Evolutionary conservation across 92 coral and sea anemone species (phyloP).

Genomic region (Heliopora coerulea): DNA sequence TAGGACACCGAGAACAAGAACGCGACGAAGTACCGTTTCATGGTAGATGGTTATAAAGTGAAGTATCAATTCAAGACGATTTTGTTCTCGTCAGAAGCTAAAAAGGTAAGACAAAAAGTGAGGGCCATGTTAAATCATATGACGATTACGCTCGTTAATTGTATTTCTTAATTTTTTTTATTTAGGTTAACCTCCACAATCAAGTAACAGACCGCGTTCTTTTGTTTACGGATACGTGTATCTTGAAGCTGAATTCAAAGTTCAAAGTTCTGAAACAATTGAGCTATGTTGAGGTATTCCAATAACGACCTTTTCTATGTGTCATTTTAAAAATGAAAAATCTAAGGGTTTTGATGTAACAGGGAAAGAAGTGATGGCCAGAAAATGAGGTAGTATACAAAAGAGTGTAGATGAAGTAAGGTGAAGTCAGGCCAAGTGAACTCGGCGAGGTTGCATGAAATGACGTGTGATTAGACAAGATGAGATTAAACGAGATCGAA

Average conservation of each 20-base stretch:
- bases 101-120: conserved; percentile 53
- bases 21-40: conserved; percentile 18
- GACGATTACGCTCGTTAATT: not conserved
- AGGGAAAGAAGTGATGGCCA: no score
- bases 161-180: not conserved
- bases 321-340: no score
- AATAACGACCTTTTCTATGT: no score
- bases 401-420: no score
- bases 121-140: no score
- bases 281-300: conserved; percentile 28
- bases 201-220: conserved; percentile 69
- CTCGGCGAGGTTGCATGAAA: no score
- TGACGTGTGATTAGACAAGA: no score
- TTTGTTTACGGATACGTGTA: conserved; percentile 64
- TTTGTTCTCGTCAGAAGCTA: conserved; percentile 70
- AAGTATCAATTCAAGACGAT: conserved; percentile 44
- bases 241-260: conserved; percentile 76
- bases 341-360: no score
- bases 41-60: conserved; percentile 24
- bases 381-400: no score
- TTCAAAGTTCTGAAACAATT: conserved; percentile 69
- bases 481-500: no score
- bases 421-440: no score
- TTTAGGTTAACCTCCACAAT: conserved; percentile 76
- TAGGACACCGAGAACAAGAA: conserved; percentile 35